phyloP scores from a whole-genome alignment of 2,113 vertebrate genomes.

The Cyanistes caeruleus region DNA sequence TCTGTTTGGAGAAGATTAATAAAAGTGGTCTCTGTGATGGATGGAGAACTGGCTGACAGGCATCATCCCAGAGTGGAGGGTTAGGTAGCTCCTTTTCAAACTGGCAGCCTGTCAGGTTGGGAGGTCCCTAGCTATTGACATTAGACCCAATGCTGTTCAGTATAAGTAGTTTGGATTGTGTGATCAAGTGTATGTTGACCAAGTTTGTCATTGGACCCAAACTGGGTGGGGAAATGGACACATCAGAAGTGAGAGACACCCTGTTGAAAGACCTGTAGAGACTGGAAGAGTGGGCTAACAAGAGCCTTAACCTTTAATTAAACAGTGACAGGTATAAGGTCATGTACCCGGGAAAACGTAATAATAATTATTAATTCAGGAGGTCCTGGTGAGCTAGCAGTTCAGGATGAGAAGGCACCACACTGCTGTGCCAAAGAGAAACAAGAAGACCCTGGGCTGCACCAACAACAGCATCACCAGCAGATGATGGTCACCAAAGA shows the following conservation, averaged over 20 bases:
- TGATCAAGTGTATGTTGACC: background rate
- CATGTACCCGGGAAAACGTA: background rate
- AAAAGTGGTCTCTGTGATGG: background rate
- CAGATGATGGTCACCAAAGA: background rate
- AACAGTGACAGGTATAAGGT: background rate
- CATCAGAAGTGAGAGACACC: background rate
- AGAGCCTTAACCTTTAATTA: background rate
- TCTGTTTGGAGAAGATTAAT: background rate
- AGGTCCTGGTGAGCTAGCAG: background rate
- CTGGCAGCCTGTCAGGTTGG: background rate
- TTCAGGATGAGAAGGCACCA: background rate
- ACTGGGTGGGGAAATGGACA: background rate
- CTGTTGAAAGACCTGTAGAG: background rate
- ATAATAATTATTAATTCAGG: background rate
- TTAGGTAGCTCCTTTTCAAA: background rate
- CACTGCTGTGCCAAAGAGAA: fast-evolving
- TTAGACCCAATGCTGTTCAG: background rate
- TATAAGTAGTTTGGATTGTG: background rate
- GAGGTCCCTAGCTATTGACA: background rate
- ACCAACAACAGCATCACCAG: background rate
- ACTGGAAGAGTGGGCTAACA: background rate
- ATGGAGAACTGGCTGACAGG: background rate
- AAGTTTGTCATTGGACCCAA: background rate
- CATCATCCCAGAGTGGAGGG: background rate
- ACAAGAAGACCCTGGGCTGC: background rate